Evolutionary conservation across 2,888 invertebrate species (phyloP), one percentile per base, ranked within the genome.

Genomic region (Temnothorax unifasciatus): DNA sequence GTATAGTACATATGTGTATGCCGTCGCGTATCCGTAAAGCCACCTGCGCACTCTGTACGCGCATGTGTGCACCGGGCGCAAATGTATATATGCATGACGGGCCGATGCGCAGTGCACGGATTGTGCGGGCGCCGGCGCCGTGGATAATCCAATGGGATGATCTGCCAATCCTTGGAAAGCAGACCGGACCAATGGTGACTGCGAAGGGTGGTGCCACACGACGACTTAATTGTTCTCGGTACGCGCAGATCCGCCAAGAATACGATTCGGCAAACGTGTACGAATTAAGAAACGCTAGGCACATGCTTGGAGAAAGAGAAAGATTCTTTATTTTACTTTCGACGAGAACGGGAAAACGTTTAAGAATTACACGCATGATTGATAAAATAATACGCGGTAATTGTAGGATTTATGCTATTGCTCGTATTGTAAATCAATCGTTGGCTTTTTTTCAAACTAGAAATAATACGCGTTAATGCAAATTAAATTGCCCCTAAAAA

Each of bases 71-170:
- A 15, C 61, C 61, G 69, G 34, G 79, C 25, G 38, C 38, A 59
- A 44, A 59, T 59, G 50, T 66, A 66, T 38, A 74, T 21, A 64
- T 64, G 25, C 29, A 66, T 50, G 76, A 77, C 76, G 81, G 41
- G 83, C 41, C 85, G 85, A 86, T 88, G 90, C 88, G 90, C 88
- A 90, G 87, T 87, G 85, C 87, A 86, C 87, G 86, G 87, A 86
- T 85, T 84, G 88, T 83, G 61, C 84, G 82, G 87, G 93, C 93
- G 93, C 92, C 92, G 93, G 92, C 93, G 93, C 92, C 90, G 90
- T 92, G 93, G 94, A 95, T 95, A 93, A 95, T 95, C 94, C 95
- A 94, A 94, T 94, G 92, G 94, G 94, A 95, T 94, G 91, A 95
- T 95, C 94, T 92, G 89, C 94, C 94, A 94, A 94, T 93, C 93